phyloP scores from a whole-genome alignment of 2,113 vertebrate species.

The Phalacrocorax carbo region DNA sequence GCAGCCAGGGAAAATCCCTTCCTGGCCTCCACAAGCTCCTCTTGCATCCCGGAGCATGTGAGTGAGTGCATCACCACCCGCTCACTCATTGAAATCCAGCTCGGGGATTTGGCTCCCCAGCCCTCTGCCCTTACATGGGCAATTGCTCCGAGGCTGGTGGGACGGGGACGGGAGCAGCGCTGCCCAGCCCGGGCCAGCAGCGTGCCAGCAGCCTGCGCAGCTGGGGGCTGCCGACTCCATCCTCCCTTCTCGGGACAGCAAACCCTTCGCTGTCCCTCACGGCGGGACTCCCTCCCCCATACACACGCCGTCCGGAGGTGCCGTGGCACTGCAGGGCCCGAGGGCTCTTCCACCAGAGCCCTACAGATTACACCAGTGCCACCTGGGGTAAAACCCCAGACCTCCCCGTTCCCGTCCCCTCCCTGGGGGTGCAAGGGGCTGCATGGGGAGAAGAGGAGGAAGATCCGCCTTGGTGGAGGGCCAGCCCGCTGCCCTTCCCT shows the following conservation, averaged over 20 bases:
- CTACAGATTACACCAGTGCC: rapidly evolving
- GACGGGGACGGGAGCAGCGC: not conserved
- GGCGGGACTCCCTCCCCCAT: not conserved
- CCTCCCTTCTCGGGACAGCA: not conserved
- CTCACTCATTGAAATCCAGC: not conserved
- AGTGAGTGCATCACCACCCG: slow-evolving; percentile 9
- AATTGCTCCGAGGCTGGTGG: not conserved
- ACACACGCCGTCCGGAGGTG: rapidly evolving
- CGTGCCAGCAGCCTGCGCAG: rapidly evolving
- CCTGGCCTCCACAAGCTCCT: slow-evolving; percentile 12
- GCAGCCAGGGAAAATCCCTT: slow-evolving; percentile 54
- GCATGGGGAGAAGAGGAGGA: not conserved
- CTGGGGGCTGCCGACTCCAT: not conserved
- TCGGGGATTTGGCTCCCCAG: not conserved
- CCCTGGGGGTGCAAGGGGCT: not conserved
- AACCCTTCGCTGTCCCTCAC: rapidly evolving
- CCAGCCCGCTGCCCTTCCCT: not conserved
- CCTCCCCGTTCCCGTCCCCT: rapidly evolving
- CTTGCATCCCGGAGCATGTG: slow-evolving; percentile 8
- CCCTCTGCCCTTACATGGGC: slow-evolving; percentile 60
- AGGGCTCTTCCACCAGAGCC: not conserved
- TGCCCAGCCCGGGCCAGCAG: not conserved
- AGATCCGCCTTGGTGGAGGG: not conserved
- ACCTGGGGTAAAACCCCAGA: not conserved
- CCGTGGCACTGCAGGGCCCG: not conserved